Evolutionary conservation across 2,888 invertebrate genomes (phyloP), one percentile per base, ranked within the genome.

Genomic region (Agriotes lineatus): DNA sequence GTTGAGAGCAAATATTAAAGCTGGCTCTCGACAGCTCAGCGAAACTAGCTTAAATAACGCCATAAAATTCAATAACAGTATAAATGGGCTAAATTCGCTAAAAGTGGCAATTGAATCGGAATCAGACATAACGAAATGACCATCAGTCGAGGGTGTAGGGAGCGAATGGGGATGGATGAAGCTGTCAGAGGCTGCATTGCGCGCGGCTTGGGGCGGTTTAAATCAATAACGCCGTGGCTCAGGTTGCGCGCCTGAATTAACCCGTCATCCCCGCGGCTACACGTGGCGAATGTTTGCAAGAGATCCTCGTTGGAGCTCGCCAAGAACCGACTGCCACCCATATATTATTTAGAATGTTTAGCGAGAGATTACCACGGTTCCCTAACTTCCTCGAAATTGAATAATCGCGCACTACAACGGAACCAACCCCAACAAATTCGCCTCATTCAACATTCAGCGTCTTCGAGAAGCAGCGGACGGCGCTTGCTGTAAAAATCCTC

Each of bases 111-210:
- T 79, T 76, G 78, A 77, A 79, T 78, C 75, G 70, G 73, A 74
- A 77, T 80, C 79, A 76, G 76, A 78, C 77, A 74, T 76, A 80
- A 79, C 79, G 75, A 78, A 80, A 78, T 78, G 79, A 78, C 79
- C 78, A 78, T 78, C 76, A 75, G 75, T 71, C 74, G 71, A 67
- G 68, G 72, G 60, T 35, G 58, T 19, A 54, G 48, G 65, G 64
- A 58, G 22, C 56, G 60, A 70, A 67, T 71, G 71, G 70, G 65
- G 71, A 70, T 70, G 67, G 72, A 72, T 76, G 75, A 76, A 78
- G 78, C 76, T 76, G 77, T 78, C 78, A 76, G 74, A 73, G 73
- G 74, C 74, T 75, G 76, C 76, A 77, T 69, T 77, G 77, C 77
- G 78, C 78, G 77, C 78, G 74, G 77, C 76, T 77, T 69, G 76